These are phyloP conservation scores for Sepiola atlantica DNA, from an alignment of 2,888 invertebrate genomes.

Conservation along the genomic window DNA sequence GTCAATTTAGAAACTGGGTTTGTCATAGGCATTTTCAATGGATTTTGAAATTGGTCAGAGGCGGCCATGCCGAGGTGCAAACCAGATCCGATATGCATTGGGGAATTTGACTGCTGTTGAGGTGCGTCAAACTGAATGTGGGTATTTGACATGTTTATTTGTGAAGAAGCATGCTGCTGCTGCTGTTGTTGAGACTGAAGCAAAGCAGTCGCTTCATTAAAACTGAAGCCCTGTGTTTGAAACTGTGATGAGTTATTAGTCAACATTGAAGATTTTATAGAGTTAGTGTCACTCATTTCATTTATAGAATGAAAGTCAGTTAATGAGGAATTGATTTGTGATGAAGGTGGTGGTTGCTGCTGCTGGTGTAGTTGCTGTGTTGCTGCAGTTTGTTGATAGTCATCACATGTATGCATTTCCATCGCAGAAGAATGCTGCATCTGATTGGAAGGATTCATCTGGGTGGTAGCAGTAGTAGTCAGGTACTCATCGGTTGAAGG, in stretches of 20 bases:
- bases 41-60: constrained; percentile 41
- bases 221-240: neutral
- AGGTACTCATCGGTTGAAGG: constrained; percentile 37
- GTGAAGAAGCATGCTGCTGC: neutral
- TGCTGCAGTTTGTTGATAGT: neutral
- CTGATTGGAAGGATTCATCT: neutral
- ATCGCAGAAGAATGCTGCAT: constrained; percentile 34
- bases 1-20: constrained; percentile 34
- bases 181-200: neutral
- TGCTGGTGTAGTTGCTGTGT: neutral
- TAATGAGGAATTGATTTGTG: neutral
- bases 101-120: constrained; percentile 39
- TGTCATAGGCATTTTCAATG: constrained; percentile 38
- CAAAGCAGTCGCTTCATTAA: constrained; percentile 37
- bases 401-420: constrained; percentile 42
- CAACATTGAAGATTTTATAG: constrained; percentile 34
- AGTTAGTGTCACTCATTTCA: neutral
- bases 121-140: constrained; percentile 32
- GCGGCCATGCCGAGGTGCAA: neutral
- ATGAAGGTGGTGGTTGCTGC: neutral
- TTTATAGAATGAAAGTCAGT: constrained; percentile 37
- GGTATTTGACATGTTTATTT: constrained; percentile 23
- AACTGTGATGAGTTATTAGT: constrained; percentile 42
- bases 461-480: constrained; percentile 15
- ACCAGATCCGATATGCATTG: neutral